Evolutionary conservation across 2,888 invertebrate species (phyloP), one percentile per base, ranked within the genome.

Genomic region (Brenthis daphne): DNA sequence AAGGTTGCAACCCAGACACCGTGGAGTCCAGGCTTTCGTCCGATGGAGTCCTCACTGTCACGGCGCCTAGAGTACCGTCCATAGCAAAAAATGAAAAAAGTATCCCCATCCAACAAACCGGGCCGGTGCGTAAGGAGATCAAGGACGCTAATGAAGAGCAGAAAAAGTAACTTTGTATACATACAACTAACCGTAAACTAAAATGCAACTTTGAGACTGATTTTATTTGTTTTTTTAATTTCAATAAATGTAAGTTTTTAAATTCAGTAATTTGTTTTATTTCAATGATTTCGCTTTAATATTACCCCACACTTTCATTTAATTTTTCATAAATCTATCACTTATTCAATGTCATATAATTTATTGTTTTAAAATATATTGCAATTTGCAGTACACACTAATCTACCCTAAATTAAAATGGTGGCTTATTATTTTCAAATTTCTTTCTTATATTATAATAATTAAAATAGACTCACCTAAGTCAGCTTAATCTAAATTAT

Each of bases 11-110:
- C 72, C 89, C 95, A 1, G 94, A 94, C 64, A 93, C 93, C 20
- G 95, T 97, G 0, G 93, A 94, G 64, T 96, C 96, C 0, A 94
- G 92, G 37, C 87, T 97, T 47, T 96, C 96, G 1, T 94, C 96
- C 0, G 96, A 96, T 81, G 96, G 96, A 0, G 93, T 96, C 24
- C 87, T 96, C 43, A 94, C 94, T 47, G 92, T 96, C 47, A 94
- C 93, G 13, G 96, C 95, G 14, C 96, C 96, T 0, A 79, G 77
- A 65, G 82, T 81, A 67, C 80, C 83, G 0, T 76, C 80, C 0
- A 80, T 81, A 0, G 47, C 80, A 47, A 78, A 84, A 56, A 82
- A 82, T 2, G 85, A 85, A 68, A 74, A 83, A 20, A 71, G 70
- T n/a, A 81, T 88, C 14, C 82, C 85, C 1, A 82, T 88, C 48